Evolutionary conservation across 2,113 vertebrate species (phyloP).

Genomic region (Brienomyrus brachyistius): DNA sequence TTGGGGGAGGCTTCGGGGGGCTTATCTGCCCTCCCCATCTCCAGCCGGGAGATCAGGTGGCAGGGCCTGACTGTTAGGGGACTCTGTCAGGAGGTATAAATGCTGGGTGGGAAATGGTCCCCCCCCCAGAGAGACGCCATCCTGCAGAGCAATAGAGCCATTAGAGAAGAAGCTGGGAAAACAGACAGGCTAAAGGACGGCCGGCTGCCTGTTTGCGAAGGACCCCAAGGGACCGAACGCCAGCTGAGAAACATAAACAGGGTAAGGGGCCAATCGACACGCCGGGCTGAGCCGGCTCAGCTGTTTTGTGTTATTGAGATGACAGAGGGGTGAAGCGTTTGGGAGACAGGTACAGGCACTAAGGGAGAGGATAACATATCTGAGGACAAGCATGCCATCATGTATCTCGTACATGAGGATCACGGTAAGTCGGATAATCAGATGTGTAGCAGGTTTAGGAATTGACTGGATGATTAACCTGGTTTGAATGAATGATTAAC

Average conservation of each 20-base stretch:
- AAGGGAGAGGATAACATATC: conserved; percentile 6
- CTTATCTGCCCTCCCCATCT: conserved; percentile 41
- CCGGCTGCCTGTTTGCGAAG: conserved; percentile 49
- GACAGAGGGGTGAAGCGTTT: conserved; percentile 35
- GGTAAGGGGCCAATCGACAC: conserved; percentile 66
- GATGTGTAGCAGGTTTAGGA: conserved; percentile 32
- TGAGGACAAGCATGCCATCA: conserved; percentile 33
- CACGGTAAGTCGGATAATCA: conserved; percentile 49
- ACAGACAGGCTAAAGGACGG: conserved; percentile 22
- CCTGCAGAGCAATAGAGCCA: conserved; percentile 38
- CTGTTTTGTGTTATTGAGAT: conserved; percentile 54
- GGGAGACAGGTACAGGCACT: conserved; percentile 31
- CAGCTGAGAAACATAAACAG: conserved; percentile 70
- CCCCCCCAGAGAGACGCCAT: conserved; percentile 37
- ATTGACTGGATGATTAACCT: conserved; percentile 29
- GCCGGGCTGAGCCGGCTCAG: conserved; percentile 41
- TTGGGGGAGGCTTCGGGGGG: conserved; percentile 19
- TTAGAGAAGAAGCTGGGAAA: conserved; percentile 29
- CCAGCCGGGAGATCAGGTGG: conserved; percentile 57
- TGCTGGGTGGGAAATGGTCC: background rate
- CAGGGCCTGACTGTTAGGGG: conserved; percentile 56
- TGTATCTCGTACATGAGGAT: conserved; percentile 29
- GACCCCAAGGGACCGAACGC: conserved; percentile 53
- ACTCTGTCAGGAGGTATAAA: conserved; percentile 29
- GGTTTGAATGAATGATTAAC: conserved; percentile 25